phyloP scores from a whole-genome alignment of 37 sponge, comb jelly and placozoan species.

The Aplysina aerophoba region DNA sequence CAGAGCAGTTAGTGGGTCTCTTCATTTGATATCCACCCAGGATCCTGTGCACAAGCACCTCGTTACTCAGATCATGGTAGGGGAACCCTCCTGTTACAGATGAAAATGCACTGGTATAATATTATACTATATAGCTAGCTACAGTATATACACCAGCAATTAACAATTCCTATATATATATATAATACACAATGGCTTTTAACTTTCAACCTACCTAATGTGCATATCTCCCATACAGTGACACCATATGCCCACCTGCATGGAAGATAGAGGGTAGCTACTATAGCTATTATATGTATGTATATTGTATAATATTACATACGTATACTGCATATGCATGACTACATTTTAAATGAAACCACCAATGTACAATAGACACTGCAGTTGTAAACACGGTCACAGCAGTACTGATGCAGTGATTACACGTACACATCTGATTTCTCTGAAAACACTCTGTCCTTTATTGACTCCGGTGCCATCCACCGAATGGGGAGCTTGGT shows the following conservation, averaged over 20 bases:
- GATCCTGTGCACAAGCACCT: not conserved
- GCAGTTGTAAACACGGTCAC: not conserved
- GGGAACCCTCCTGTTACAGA: not conserved
- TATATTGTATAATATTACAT: too few relatives aligned
- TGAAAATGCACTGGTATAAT: not conserved
- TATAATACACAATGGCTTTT: not conserved
- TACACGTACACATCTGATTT: constrained; percentile 24
- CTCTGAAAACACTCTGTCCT: not conserved
- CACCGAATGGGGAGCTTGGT: constrained; percentile 7
- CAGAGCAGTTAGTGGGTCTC: too few relatives aligned
- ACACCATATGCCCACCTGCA: constrained; percentile 27
- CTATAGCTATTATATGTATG: too few relatives aligned
- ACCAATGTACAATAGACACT: too few relatives aligned
- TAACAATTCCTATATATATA: not conserved
- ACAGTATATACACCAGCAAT: too few relatives aligned
- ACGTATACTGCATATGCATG: too few relatives aligned
- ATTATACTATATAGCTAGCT: too few relatives aligned
- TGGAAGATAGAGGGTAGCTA: too few relatives aligned
- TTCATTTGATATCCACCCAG: not conserved
- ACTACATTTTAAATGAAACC: too few relatives aligned
- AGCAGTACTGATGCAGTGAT: not conserved
- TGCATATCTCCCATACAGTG: constrained; percentile 20
- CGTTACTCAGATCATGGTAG: not conserved
- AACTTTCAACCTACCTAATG: not conserved
- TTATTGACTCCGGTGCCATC: constrained; percentile 21